These are phyloP conservation scores for Staurois parvus DNA, from an alignment of 2,797 vertebrate species.

Conservation along the genomic window DNA sequence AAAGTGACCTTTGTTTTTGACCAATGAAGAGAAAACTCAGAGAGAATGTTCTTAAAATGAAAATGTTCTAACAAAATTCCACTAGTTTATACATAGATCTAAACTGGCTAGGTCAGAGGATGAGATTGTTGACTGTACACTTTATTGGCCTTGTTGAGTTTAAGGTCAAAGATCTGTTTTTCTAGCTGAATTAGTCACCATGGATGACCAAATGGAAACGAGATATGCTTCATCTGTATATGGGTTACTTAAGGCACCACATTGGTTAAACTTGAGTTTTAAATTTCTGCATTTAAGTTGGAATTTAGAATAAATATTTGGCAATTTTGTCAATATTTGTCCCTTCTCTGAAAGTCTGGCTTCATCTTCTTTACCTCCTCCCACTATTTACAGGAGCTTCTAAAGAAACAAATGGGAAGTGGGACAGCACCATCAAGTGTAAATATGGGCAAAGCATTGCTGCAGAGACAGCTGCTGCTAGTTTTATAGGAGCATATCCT, in stretches of 20 bases:
- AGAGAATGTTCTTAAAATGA: too few relatives aligned
- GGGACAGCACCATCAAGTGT: conserved; percentile 24
- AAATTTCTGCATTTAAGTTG: not conserved
- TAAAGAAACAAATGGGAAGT: conserved; percentile 20
- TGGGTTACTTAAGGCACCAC: not conserved
- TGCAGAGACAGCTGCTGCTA: not conserved
- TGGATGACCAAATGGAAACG: not conserved
- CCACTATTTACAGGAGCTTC: conserved; percentile 40
- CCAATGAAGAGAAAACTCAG: too few relatives aligned
- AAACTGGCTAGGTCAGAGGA: too few relatives aligned
- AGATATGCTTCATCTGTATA: not conserved
- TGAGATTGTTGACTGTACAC: not conserved
- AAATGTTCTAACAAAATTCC: too few relatives aligned
- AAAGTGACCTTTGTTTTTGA: too few relatives aligned
- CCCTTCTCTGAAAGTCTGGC: not conserved
- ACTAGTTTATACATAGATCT: too few relatives aligned
- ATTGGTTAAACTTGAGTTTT: not conserved
- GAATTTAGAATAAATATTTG: conserved; percentile 44
- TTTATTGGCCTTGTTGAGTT: not conserved
- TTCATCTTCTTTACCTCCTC: conserved; percentile 33
- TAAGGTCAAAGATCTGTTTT: too few relatives aligned
- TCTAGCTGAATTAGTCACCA: too few relatives aligned
- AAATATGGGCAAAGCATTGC: conserved; percentile 27
- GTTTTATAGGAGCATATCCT: not conserved
- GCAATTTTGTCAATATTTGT: conserved; percentile 3